Evolutionary conservation across 2,888 invertebrate genomes (phyloP).

Genomic region (Peribatodes rhomboidaria): DNA sequence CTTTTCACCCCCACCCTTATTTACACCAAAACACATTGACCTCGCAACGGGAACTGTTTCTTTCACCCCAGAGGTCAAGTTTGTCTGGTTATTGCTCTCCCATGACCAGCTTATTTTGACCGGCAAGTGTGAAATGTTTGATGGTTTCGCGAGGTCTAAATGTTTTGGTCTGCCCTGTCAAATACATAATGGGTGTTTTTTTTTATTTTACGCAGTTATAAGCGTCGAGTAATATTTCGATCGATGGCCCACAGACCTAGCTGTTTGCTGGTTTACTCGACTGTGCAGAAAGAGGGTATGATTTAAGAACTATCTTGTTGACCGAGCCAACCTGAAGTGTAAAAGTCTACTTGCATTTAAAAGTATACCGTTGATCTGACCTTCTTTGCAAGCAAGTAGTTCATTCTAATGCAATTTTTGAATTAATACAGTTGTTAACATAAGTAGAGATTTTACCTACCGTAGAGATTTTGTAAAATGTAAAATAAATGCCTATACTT

Average conservation of each 20-base stretch:
- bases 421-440: too few relatives aligned
- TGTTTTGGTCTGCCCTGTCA: constrained; percentile 68
- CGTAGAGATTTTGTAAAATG: too few relatives aligned
- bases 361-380: too few relatives aligned
- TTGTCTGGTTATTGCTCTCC: constrained; percentile 56
- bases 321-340: neutral
- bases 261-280: neutral
- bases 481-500: too few relatives aligned
- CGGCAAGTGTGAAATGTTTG: constrained; percentile 40
- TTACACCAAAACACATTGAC: constrained; percentile 64
- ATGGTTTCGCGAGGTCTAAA: constrained; percentile 48
- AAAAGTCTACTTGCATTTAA: neutral
- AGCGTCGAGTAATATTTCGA: constrained; percentile 21
- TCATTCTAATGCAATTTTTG: too few relatives aligned
- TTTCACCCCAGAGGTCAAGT: constrained; percentile 57
- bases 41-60: constrained; percentile 51
- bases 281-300: neutral
- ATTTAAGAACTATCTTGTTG: neutral
- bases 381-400: too few relatives aligned
- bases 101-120: constrained; percentile 56
- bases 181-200: constrained; percentile 76
- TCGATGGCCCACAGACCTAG: constrained; percentile 37
- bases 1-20: constrained; percentile 66
- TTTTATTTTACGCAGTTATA: constrained; percentile 58
- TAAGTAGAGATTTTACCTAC: too few relatives aligned